A percentile compares a stretch with the other conserved stretches of the same genome.
phyloP scores from a whole-genome alignment of 64 coral and sea anemone genomes.

The Actinia equina region DNA sequence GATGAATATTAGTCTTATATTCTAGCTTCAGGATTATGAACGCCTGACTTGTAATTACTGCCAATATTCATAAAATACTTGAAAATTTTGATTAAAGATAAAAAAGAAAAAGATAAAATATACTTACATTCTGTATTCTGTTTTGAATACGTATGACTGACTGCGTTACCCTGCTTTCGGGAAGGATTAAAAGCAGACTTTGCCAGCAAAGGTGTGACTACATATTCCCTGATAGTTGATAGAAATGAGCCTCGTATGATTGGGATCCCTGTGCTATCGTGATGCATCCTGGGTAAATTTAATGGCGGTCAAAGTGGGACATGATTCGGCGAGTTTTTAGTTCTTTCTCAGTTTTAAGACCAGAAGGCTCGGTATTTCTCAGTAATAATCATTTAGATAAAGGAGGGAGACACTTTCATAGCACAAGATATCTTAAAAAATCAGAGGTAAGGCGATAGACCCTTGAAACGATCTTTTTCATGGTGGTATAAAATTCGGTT shows the following conservation, averaged over 20 bases:
- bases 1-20: no score
- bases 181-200: no score
- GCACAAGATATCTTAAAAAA: not conserved
- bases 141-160: no score
- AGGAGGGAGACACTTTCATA: not conserved
- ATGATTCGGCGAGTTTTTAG: slow-evolving; percentile 16
- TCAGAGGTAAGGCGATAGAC: not conserved
- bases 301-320: slow-evolving; percentile 23
- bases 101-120: not conserved
- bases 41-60: not conserved
- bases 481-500: no score
- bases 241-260: not conserved
- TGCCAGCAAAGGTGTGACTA: no score
- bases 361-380: not conserved
- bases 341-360: not conserved
- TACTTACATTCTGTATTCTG: not conserved
- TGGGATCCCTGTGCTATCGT: slow-evolving; percentile 17
- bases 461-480: not conserved
- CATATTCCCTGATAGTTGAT: no score
- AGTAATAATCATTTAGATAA: not conserved
- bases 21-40: no score
- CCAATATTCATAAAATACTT: not conserved
- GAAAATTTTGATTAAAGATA: not conserved
- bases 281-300: slow-evolving; percentile 45
- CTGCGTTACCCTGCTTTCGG: no score